Base-by-base conservation (phyloP, 2,113 vertebrate species). In the Isichthys henryi region DNA sequence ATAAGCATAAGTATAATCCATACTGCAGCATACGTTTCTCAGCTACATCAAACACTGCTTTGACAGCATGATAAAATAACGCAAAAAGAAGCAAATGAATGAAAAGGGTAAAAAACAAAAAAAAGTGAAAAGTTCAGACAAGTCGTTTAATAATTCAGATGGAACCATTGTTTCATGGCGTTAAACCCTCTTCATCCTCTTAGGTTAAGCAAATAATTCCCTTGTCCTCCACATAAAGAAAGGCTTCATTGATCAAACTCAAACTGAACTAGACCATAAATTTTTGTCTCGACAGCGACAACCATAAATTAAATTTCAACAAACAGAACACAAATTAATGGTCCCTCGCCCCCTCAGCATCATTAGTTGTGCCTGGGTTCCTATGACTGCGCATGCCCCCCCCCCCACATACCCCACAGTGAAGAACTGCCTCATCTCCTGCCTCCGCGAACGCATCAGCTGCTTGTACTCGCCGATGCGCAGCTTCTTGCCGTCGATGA, bases 381-480 rank as follows among this genome's bases (percentile, higher is more conserved):
- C 50, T 15, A 53, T 50, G 83, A n/a, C 83, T 39, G 49, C 5
- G 50, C 50, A 5, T 83, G 45, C 35, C 17, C 7, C 49, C 13
- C 53, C 49, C 89, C 80, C 88, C 90, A 95, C 97, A 91, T 95
- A 99, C 98, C 98, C 98, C 94, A 99, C 98, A 0, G 98, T 99
- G 94, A 99, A 99, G 95, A 99, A 99, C 95, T 99, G 98, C 93
- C 98, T 97, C 98, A 99, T 99, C 94, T 99, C 98, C 94, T 99
- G 98, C 91, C 98, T 96, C 92, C 98, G 96, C 93, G 98, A 99
- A 92, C 98, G 97, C 98, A 99, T 99, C 96, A 99, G 96, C 92
- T 99, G 98, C 93, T 99, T 99, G 94, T 99, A 99, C 93, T 99
- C 98, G 77, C 98, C 97, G 49, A 99, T 99, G 87, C 98, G 97